Conservation (phyloP, 30 jellyfish, hydroid and myxozoan species). For the Chironex yamaguchii region DNA sequence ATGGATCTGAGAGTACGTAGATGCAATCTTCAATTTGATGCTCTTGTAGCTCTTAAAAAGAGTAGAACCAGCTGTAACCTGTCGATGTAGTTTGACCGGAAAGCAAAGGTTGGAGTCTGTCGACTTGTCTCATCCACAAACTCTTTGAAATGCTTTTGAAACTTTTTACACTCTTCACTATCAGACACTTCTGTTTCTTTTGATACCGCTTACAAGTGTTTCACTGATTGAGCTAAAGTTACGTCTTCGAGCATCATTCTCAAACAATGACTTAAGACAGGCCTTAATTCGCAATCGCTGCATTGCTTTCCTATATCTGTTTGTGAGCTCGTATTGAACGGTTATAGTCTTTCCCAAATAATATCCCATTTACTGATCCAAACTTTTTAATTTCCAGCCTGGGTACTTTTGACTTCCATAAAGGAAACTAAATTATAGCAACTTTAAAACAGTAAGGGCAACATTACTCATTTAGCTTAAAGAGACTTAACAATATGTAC, state of each 20-base stretch:
- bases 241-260: conserved; percentile 19
- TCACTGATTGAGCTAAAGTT: conserved; percentile 11
- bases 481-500: too few species aligned
- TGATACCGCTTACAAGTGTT: conserved; percentile 22
- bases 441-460: too few species aligned
- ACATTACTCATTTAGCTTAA: too few species aligned
- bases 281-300: conserved; percentile 45
- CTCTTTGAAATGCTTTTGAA: conserved; percentile 1
- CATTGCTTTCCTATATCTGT: conserved; percentile 60
- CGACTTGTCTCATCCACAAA: conserved; percentile 2
- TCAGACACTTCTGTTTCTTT: conserved; percentile 14
- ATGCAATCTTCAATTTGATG: conserved; percentile 72
- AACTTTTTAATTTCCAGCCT: too few species aligned
- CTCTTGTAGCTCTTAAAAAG: conserved; percentile 68
- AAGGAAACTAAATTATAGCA: too few species aligned
- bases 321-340: conserved; percentile 64
- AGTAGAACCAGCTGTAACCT: conserved; percentile 70
- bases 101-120: conserved; percentile 66
- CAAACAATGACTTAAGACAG: conserved; percentile 31
- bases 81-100: conserved; percentile 66
- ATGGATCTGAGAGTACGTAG: conserved; percentile 61
- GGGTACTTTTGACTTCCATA: too few species aligned
- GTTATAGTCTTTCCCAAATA: conserved; percentile 65
- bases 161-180: conserved; percentile 5
- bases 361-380: conserved; percentile 62